Percentiles rank a stretch among this genome's conserved stretches.
Evolutionary conservation across 2,888 invertebrate species (phyloP).

Genomic region (Eudasyphora cyanicolor): DNA sequence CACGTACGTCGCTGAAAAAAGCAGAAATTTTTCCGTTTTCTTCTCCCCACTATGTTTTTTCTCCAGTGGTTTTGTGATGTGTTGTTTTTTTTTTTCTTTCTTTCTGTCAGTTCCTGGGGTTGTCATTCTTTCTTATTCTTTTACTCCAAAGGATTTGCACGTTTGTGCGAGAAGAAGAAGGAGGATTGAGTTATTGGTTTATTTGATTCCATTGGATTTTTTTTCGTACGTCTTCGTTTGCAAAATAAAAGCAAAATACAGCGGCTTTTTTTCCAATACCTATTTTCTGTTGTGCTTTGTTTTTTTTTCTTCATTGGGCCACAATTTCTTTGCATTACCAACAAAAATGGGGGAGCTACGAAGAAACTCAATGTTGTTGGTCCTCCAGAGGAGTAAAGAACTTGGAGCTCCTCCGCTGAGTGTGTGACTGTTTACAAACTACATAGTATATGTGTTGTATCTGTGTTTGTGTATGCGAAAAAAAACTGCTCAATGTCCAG

Average conservation of each 20-base stretch:
- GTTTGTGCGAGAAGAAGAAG: conserved; percentile 66
- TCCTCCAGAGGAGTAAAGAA: not conserved
- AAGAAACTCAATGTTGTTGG: conserved; percentile 4
- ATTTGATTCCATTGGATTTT: not conserved
- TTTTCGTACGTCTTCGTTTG: not conserved
- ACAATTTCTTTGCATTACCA: conserved; percentile 56
- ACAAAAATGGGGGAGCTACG: not conserved
- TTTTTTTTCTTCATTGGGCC: conserved; percentile 17
- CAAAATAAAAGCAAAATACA: conserved; percentile 15
- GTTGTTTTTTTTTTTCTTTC: conserved; percentile 48
- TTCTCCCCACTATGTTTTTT: conserved; percentile 64
- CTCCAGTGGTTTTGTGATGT: conserved; percentile 18
- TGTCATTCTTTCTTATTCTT: conserved; percentile 68
- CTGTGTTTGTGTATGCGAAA: not conserved
- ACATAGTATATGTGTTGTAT: not conserved
- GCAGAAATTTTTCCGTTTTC: conserved; percentile 53
- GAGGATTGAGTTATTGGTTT: conserved; percentile 65
- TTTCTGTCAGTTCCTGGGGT: conserved; percentile 29
- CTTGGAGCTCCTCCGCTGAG: conserved; percentile 3
- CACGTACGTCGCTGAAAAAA: conserved; percentile 14
- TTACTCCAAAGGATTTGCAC: conserved; percentile 70
- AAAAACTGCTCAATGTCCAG: conserved; percentile 17
- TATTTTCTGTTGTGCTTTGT: conserved; percentile 24
- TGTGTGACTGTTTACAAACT: conserved; percentile 12
- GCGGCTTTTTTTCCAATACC: conserved; percentile 42